Base-by-base conservation (phyloP, 2,113 vertebrate species). In the Hucho hucho region DNA sequence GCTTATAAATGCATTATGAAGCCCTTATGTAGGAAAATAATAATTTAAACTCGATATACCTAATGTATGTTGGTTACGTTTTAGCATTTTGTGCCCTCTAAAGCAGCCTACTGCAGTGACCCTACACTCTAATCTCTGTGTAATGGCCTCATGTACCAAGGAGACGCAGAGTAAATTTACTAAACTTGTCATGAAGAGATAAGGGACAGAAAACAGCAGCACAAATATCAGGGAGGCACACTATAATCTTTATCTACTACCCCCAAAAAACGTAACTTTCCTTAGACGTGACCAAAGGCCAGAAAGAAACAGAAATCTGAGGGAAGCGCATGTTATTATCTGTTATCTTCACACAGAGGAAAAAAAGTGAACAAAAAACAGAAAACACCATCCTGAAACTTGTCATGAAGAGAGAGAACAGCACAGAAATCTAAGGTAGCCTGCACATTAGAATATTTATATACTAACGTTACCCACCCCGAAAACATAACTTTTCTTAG, bases 271-370 rank as follows among this genome's bases (percentile, higher is more conserved):
- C 49, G 64, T 75, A 26, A 81, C 71, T 82, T 79, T 73, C 28
- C 64, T 74, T 74, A 69, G 72, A 78, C 64, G 47, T 82, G 58
- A 75, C 75, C 64, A 79, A 29, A 43, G 37, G 37, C 37, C 37
- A 75, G 9, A 71, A 70, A 59, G 25, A 69, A 73, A 80, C 47
- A 73, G 29, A 69, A 82, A 79, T 70, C 73, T 58, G 80, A 81
- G 26, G 72, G 69, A 72, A 77, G 73, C 72, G 37, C 73, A 74
- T 75, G 75, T 81, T 81, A 78, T 78, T 78, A 72, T 66, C 9
- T 43, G 37, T 43, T 43, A 43, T 43, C 37, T 43, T 43, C 37
- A 11, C 37, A 43, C 37, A 0, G 37, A 6, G 37, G 9, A 11
- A 12, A 43, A 28, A 43, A 43, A 43, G 37, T 12, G 9, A 43